Base-by-base conservation (phyloP, 2,113 vertebrate genomes). In the Anarhynchus alexandrinus region DNA sequence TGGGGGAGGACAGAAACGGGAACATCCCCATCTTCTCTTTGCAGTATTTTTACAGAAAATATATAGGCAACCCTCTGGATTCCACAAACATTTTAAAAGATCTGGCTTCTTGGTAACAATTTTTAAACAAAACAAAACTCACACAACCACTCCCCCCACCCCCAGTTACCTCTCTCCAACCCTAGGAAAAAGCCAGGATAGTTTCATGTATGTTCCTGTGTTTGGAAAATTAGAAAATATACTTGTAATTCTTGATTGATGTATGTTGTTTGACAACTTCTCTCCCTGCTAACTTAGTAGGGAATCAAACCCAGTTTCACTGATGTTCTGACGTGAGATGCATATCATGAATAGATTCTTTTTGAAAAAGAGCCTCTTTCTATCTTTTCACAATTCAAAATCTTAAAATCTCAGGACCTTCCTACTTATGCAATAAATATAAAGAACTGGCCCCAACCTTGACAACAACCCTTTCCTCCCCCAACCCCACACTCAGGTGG, bases 381-480 rank as follows among this genome's bases (percentile, higher is more conserved):
- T 45, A 81, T 29, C 51, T 84, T 67, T 59, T 22, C 20, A 66
- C 17, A 73, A 40, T 32, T 62, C 14, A 78, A 77, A 89, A 79
- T 34, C 38, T 66, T 62, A 74, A 66, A 45, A 78, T 70, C 47
- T 82, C 43, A 84, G 11, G 30, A 70, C 13, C 12, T 55, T 83
- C 13, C n/a, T 91, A 58, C 27, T 70, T 86, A 62, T 19, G 61
- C 90, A 89, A 49, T 36, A 58, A 72, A n/a, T 38, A 27, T 7
- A 59, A 92, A 71, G 42, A 88, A 77, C 19, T 49, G 20, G 13
- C 23, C 51, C 26, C 34, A 65, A 1, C 5, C 6, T 42, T 83
- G 47, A 20, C 12, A 72, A 55, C 8, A 45, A 0, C 4, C 8
- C 6, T 6, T 58, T 12, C 6, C 3, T 4, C 12, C 14, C 14